Evolutionary conservation across 2,888 invertebrate genomes (phyloP).

Genomic region (Mimas tiliae): DNA sequence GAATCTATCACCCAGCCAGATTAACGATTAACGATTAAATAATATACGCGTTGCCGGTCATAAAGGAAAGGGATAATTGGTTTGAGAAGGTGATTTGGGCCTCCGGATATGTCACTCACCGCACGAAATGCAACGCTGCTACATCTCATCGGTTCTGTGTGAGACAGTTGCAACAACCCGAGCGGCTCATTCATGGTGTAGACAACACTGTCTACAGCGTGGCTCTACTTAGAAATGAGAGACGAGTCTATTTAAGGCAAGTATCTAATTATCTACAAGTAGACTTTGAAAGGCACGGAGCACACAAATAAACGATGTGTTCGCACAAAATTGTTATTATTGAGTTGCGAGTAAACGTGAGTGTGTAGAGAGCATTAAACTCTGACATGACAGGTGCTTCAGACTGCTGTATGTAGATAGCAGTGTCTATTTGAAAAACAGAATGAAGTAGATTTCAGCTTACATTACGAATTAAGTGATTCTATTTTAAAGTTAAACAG

Average conservation of each 20-base stretch:
- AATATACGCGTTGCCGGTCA: no score
- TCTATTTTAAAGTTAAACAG: constrained; percentile 9
- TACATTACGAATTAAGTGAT: constrained; percentile 9
- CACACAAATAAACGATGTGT: neutral
- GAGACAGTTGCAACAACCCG: no score
- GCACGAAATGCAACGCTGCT: no score
- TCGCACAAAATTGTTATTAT: neutral
- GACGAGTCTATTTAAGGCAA: no score
- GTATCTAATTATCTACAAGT: no score
- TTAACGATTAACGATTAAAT: neutral
- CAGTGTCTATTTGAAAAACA: constrained; percentile 17
- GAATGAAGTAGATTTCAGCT: constrained; percentile 4
- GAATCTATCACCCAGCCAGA: neutral
- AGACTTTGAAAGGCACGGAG: neutral
- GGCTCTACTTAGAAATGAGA: no score
- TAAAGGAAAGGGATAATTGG: no score
- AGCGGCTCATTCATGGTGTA: no score
- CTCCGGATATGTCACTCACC: no score
- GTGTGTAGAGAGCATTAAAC: constrained; percentile 15
- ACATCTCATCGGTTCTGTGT: no score
- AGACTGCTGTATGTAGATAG: constrained; percentile 1
- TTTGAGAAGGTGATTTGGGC: no score
- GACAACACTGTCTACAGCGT: no score
- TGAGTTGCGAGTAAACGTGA: neutral
- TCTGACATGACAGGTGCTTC: constrained; percentile 17